A percentile compares a stretch with the other conserved stretches of the same genome.
Evolutionary conservation across 2,113 vertebrate genomes (phyloP).

Genomic region (Promerops cafer): DNA sequence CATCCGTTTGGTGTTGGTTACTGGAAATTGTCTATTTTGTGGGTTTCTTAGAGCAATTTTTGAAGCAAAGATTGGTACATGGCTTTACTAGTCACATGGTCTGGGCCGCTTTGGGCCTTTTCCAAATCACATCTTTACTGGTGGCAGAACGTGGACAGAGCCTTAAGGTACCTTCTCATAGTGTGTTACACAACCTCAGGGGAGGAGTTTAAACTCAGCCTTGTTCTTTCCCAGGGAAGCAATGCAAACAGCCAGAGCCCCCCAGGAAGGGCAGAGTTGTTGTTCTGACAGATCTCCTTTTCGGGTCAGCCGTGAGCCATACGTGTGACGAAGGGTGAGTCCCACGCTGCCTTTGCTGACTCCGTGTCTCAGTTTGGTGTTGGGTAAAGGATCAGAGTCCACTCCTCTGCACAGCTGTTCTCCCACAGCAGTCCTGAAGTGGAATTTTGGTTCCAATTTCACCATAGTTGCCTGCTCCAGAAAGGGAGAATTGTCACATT

Average conservation of each 20-base stretch:
- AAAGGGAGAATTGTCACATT: neutral
- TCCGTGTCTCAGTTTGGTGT: neutral
- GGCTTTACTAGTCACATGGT: conserved; percentile 60
- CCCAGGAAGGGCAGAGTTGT: conserved; percentile 33
- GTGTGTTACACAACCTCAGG: neutral
- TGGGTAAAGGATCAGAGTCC: neutral
- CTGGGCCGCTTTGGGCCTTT: neutral
- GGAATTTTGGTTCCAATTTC: neutral
- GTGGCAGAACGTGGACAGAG: conserved; percentile 22
- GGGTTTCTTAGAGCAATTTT: neutral
- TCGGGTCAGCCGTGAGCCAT: neutral
- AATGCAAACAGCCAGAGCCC: conserved; percentile 1
- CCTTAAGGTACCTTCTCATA: neutral
- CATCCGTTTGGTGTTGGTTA: neutral
- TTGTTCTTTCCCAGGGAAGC: conserved; percentile 57
- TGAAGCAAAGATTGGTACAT: neutral
- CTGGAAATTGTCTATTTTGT: neutral
- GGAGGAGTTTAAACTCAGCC: conserved; percentile 13
- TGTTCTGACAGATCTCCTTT: conserved; percentile 29
- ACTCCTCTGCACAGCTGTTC: rapidly evolving
- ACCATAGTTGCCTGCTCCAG: rapidly evolving
- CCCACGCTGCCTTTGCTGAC: neutral
- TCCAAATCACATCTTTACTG: neutral
- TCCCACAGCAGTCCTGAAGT: neutral
- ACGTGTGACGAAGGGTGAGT: conserved; percentile 7